Base-by-base conservation (phyloP, 37 sponge, comb jelly and placozoan species). In the Axinella damicornis region DNA sequence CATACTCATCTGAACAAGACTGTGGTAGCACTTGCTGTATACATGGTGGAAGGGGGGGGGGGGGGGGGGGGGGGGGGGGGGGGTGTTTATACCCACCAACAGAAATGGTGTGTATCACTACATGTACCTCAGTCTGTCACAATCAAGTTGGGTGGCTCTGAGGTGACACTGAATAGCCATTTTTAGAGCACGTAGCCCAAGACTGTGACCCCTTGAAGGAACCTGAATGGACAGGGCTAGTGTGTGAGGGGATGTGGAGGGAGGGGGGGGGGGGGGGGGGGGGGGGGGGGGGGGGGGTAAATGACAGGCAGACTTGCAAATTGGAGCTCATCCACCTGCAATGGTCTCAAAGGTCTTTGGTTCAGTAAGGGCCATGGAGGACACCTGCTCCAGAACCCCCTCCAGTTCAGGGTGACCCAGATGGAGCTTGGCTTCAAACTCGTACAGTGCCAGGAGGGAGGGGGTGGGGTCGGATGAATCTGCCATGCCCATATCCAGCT, bases 371-470 rank as follows among this genome's bases (percentile, higher is more conserved):
- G 87, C 77, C 20, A 86, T 36, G 0, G 35, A 25, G 0, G 89
- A 37, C 18, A 91, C 52, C 61, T 56, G 61, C n/a, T 82, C 84
- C 65, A 95, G 60, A 13, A 89, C 27, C 4, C 17, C 38, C 11
- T 73, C 84, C 40, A 83, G 65, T 25, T 91, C 93, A 9, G 39
- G 65, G 61, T 55, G 66, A 9, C 87, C 90, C 34, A 95, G 71
- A 20, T 28, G 13, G 16, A 81, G 69, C 79, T 92, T 91, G 56
- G 95, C 87, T 69, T 97, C 97, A 81, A 91, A 92, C 79, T 97
- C 95, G 33, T 94, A 97, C 46, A 97, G 80, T 30, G 27, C 18
- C 16, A 95, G 78, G 25, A 91, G 77, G 68, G 83, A 54, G 18
- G 33, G 77, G 40, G 92, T 85, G 85, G 83, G 84, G 83, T 78